Evolutionary conservation across 2,888 invertebrate species (phyloP).

Genomic region (Steinernema hermaphroditum): DNA sequence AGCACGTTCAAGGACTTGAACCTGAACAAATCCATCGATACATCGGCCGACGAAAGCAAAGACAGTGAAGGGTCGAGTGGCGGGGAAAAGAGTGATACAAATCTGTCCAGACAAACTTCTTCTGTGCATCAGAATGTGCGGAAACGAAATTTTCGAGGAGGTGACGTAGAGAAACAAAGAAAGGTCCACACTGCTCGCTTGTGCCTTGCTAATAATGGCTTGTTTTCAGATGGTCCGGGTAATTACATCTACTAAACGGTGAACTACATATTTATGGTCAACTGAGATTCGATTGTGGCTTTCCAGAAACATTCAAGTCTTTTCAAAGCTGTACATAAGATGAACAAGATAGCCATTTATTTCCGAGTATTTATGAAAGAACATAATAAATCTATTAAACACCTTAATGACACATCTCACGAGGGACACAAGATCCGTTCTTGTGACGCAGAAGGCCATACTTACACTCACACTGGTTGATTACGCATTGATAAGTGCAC

Average conservation of each 20-base stretch:
- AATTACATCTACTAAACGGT: slow-evolving; percentile 21
- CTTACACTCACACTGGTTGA: slow-evolving; percentile 23
- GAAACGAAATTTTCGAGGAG: background rate
- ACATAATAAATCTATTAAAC: slow-evolving; percentile 7
- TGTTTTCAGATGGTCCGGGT: slow-evolving; percentile 20
- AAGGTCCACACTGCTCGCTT: background rate
- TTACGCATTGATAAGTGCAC: slow-evolving; percentile 10
- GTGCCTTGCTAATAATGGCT: background rate
- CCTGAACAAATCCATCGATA: background rate
- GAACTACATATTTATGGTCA: slow-evolving; percentile 22
- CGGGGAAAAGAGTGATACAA: background rate
- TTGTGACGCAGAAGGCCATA: slow-evolving; percentile 15
- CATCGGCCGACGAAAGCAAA: slow-evolving; percentile 1
- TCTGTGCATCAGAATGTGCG: background rate
- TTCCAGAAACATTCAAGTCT: slow-evolving; percentile 26
- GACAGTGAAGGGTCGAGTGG: background rate
- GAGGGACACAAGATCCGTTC: slow-evolving; percentile 2
- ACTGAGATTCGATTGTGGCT: slow-evolving; percentile 27
- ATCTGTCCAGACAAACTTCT: background rate
- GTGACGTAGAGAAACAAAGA: slow-evolving; percentile 6
- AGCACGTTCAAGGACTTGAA: slow-evolving; percentile 21
- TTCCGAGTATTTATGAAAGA: slow-evolving; percentile 2
- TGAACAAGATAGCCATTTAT: background rate
- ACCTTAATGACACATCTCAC: background rate
- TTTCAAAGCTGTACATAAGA: slow-evolving; percentile 24